Evolutionary conservation across 1,140 invertebrate species (phyloP), one percentile per base, ranked within the genome.

Genomic region (Melipona quadrifasciata): DNA sequence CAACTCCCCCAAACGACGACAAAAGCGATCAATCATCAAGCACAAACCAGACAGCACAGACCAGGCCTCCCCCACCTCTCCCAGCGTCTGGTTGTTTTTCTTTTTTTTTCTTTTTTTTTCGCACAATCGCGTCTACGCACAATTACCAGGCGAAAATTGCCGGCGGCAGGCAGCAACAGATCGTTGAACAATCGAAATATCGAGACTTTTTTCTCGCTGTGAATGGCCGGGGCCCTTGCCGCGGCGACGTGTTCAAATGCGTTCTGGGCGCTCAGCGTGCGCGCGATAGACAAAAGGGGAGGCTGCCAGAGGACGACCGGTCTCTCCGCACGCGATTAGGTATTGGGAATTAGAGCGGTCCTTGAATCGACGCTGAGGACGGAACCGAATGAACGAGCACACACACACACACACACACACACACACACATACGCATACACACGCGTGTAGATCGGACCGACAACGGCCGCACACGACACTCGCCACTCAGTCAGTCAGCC

Each of bases 401-500:
- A 19, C 31, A 31, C n/a, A 39, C 39, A 47, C 39, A 0, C 39
- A 8, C 39, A 47, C 39, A 47, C 39, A 47, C 5, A 39, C 8
- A 39, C 5, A 39, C 27, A 17, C 27, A 39, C n/a, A 39, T n/a
- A n/a, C n/a, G n/a, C n/a, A n/a, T n/a, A 8, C 39, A 47, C 39
- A 47, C 39, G 8, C 34, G 72, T 47, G 27, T 57, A 31, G 53
- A 57, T 68, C 61, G 21, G 75, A 31, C 47, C 31, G 55, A 77
- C 21, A 17, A 27, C 11, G 67, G n/a, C 19, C 34, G 64, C 58
- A 85, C 72, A 88, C 80, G 64, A 75, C 80, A 86, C 90, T 78
- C 68, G 85, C 76, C 67, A 73, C 76, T 77, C 77, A 80, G 61
- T 90, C 90, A 92, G 91, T 92, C 89, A 90, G 86, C 91, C 92